Percentiles rank a stretch among this genome's conserved stretches.
Conservation (phyloP, 1,140 invertebrate genomes). For the Drosophila persimilis region DNA sequence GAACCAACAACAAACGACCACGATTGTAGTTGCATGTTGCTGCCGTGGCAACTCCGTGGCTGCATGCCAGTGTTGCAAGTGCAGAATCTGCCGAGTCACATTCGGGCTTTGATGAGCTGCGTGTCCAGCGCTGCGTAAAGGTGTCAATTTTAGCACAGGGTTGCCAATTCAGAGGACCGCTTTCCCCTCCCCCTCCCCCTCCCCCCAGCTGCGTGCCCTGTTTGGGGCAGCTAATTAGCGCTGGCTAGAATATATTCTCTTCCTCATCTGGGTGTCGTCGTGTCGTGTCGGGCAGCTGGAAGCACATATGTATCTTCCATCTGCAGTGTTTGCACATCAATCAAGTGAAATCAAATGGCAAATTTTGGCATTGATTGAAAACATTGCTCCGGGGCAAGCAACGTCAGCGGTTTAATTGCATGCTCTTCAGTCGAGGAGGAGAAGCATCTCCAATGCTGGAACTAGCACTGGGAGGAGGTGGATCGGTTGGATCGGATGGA, state of each 20-base stretch:
- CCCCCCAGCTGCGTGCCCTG: slow-evolving; percentile 17
- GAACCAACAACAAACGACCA: slow-evolving; percentile 73
- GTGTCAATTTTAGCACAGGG: slow-evolving; percentile 79
- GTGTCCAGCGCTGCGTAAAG: slow-evolving; percentile 70
- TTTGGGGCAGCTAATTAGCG: slow-evolving; percentile 60
- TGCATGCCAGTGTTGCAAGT: slow-evolving; percentile 25
- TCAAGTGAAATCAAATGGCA: slow-evolving; percentile 74
- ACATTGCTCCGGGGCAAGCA: slow-evolving; percentile 47
- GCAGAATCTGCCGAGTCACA: slow-evolving; percentile 67
- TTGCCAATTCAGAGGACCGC: slow-evolving; percentile 65
- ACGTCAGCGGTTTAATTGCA: slow-evolving; percentile 71
- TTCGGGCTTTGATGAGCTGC: slow-evolving; percentile 69
- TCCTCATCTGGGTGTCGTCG: slow-evolving; percentile 9
- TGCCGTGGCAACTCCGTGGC: neutral
- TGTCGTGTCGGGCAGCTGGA: too few species aligned
- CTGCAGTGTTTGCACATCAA: slow-evolving; percentile 73
- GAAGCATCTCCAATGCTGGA: slow-evolving; percentile 8
- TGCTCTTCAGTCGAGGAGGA: slow-evolving; percentile 40
- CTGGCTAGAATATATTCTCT: slow-evolving; percentile 24
- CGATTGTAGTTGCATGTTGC: slow-evolving; percentile 25
- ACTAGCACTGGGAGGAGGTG: too few species aligned
- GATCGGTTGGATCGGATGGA: too few species aligned
- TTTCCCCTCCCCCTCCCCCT: slow-evolving; percentile 4
- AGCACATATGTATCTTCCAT: neutral
- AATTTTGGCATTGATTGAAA: slow-evolving; percentile 70